phyloP scores from a whole-genome alignment of 1,140 invertebrate species.

The Zaprionus kolodkinae region DNA sequence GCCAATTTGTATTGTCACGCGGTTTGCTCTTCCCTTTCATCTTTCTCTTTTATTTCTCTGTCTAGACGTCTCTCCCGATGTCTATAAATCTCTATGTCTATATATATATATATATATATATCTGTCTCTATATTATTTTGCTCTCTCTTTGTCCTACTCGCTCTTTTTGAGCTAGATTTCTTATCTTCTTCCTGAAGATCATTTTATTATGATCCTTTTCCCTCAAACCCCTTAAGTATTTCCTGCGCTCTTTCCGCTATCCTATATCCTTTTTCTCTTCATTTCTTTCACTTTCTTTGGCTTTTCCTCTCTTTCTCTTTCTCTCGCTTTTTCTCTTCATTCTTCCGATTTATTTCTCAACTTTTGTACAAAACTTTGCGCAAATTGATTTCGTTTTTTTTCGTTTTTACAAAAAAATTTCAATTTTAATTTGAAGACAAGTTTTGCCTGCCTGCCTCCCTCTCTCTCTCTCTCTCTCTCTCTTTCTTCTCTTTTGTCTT shows the following conservation, averaged over 20 bases:
- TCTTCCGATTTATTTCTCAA: conserved; percentile 9
- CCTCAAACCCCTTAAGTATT: neutral
- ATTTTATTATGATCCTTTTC: neutral
- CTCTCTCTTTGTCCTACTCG: neutral
- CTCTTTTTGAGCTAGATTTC: too few species aligned
- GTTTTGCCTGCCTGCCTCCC: neutral
- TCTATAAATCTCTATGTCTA: neutral
- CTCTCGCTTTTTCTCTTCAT: neutral
- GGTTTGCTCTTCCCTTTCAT: neutral
- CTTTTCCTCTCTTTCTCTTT: neutral
- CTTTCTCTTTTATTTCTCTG: neutral
- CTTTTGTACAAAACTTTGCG: conserved; percentile 23
- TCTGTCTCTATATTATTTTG: neutral
- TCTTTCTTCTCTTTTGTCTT: neutral
- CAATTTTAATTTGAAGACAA: conserved; percentile 19
- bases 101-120: neutral
- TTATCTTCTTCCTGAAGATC: too few species aligned
- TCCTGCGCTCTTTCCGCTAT: too few species aligned
- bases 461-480: neutral
- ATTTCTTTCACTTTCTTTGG: neutral
- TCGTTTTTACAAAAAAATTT: neutral
- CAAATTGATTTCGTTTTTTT: conserved; percentile 35
- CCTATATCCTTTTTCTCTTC: neutral
- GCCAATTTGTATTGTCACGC: neutral
- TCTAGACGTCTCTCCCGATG: neutral